A percentile compares a stretch with the other conserved stretches of the same genome.
phyloP scores from a whole-genome alignment of 1,140 invertebrate species.

The Euura lappo region DNA sequence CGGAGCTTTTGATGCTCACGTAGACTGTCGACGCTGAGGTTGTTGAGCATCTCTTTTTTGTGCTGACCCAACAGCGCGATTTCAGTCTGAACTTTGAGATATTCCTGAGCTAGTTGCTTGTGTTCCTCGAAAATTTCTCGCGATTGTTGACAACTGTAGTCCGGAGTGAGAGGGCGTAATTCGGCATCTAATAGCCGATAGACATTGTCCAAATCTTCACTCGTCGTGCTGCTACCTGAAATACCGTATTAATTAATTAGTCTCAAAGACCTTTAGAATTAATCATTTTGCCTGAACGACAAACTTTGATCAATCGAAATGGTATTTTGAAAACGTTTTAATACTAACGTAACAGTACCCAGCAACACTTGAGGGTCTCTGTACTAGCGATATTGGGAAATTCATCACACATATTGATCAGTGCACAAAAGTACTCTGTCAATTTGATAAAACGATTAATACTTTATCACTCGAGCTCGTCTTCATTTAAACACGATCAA shows the following conservation, averaged over 20 bases:
- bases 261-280: no score
- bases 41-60: constrained; percentile 71
- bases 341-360: constrained; percentile 49
- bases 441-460: constrained; percentile 2
- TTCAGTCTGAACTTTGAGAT: constrained; percentile 79
- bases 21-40: constrained; percentile 67
- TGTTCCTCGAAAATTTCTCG: constrained; percentile 85
- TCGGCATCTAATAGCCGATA: constrained; percentile 79
- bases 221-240: constrained; percentile 43
- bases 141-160: constrained; percentile 77
- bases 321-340: neutral
- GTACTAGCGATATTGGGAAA: constrained; percentile 41
- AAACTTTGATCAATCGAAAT: neutral
- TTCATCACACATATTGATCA: constrained; percentile 11
- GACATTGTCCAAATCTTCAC: constrained; percentile 71
- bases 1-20: constrained; percentile 66
- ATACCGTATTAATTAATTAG: neutral
- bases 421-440: neutral
- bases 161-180: constrained; percentile 80
- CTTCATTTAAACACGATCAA: neutral
- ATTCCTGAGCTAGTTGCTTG: constrained; percentile 78
- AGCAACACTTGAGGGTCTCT: constrained; percentile 45
- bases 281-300: no score
- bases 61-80: constrained; percentile 73
- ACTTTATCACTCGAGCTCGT: constrained; percentile 23